Evolutionary conservation across 2,797 vertebrate species (phyloP), one percentile per base, ranked within the genome.

Genomic region (Coilia nasus): DNA sequence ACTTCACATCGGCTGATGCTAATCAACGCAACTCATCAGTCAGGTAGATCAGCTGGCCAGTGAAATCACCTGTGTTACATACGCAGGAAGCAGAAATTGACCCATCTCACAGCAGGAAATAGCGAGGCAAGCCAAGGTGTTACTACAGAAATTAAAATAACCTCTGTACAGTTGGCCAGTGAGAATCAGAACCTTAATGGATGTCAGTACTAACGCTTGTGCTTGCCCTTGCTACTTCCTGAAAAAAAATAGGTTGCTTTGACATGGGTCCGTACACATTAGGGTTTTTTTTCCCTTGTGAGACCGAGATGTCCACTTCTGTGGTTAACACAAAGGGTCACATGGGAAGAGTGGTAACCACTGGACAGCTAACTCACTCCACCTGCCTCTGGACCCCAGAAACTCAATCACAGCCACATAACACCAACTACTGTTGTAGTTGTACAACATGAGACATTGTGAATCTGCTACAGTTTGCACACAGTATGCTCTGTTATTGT

Each of bases 111-210:
- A 47, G 46, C 46, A 47, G 46, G 46, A 47, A 10, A 47, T 31
- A 71, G 56, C 17, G 17, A 85, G 82, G 5, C 28, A 44, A 59
- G 54, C 2, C 60, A 0, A 71, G 84, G 50, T 25, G 54, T 50
- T 83, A 14, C 25, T 56, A 35, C 21, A 11, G 85, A 85, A 85
- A 82, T 85, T 87, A 87, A 87, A 67, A 81, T 82, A 83, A 28
- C 21, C 19, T 56, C 84, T 89, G 46, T 54, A 85, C 90, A 85
- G 90, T 92, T 90, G 84, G 83, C 84, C n/a, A n/a, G n/a, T n/a
- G n/a, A n/a, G n/a, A n/a, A n/a, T n/a, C n/a, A n/a, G n/a, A n/a
- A n/a, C n/a, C n/a, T n/a, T n/a, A n/a, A n/a, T n/a, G n/a, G n/a
- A n/a, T n/a, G n/a, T n/a, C n/a, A n/a, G n/a, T n/a, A n/a, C n/a